Evolutionary conservation across 2,888 invertebrate genomes (phyloP).

Genomic region (Sarcophaga carnaria): DNA sequence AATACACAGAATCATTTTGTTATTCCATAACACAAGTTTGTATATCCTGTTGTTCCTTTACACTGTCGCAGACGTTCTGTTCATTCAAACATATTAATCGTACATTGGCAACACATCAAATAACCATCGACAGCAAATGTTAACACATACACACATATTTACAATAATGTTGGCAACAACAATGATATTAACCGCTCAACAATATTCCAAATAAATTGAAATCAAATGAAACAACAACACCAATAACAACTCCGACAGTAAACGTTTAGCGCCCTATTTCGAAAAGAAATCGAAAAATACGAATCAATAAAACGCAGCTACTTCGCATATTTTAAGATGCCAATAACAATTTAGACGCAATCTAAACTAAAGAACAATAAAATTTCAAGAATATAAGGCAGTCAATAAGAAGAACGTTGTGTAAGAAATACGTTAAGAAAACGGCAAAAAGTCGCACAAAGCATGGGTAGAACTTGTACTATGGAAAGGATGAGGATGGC

Average conservation of each 20-base stretch:
- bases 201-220: slow-evolving; percentile 39
- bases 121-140: slow-evolving; percentile 41
- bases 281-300: slow-evolving; percentile 24
- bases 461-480: no score
- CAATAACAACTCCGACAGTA: slow-evolving; percentile 27
- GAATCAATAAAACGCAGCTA: slow-evolving; percentile 67
- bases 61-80: background rate
- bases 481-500: background rate
- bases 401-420: background rate
- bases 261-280: slow-evolving; percentile 65
- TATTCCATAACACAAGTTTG: background rate
- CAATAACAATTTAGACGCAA: slow-evolving; percentile 54
- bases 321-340: slow-evolving; percentile 48
- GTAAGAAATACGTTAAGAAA: background rate
- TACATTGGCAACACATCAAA: slow-evolving; percentile 53
- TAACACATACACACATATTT: background rate
- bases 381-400: background rate
- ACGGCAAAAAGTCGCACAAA: no score
- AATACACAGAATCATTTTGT: background rate
- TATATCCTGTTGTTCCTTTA: background rate
- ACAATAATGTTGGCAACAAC: slow-evolving; percentile 20
- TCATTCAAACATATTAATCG: slow-evolving; percentile 49
- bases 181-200: slow-evolving; percentile 36
- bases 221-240: slow-evolving; percentile 26
- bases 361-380: background rate